Base-by-base conservation (phyloP, 2,888 invertebrate genomes). In the Harmothoe impar region DNA sequence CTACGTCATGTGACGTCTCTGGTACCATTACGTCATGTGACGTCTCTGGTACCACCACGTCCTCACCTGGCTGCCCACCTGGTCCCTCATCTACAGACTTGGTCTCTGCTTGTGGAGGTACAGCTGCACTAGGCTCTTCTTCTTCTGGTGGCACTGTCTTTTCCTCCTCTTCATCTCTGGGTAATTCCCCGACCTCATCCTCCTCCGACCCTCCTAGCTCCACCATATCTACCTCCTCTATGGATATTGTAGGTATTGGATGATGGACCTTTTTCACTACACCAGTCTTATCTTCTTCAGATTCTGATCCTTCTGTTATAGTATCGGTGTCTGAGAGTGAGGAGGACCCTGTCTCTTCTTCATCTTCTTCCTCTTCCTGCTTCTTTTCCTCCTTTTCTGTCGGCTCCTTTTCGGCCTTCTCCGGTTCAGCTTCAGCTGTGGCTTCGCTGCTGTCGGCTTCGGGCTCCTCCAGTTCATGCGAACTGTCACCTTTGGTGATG, bases 281-380 rank as follows among this genome's bases (percentile, higher is more conserved):
- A 25, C 90, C 90, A 23, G 54, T 56, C n/a, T 90, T 35, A 29
- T 89, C 90, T 7, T 90, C 90, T 35, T 90, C 90, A 20, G 81
- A 81, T 25, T 90, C 90, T n/a, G 81, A 78, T 15, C 90, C 90
- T 84, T 90, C 90, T 51, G 90, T 90, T 10, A 90, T 90, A 3
- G 90, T 90, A 23, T 29, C 78, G 17, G 52, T 25, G 10, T 51
- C 33, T 31, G 51, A n/a, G 0, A 52, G 54, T 0, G 43, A 43
- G 3, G 90, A 90, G 25, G 56, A 97, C 93, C 92, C 93, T 10
- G 72, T 89, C 20, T 52, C 54, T 89, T 91, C 90, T 29, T 77
- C 43, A 3, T 90, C 90, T 78, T 78, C 90, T 90, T 89, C 56
- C 29, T 25, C 90, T 29, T 90, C 86, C 23, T 90, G 91, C 78